Evolutionary conservation across 2,113 vertebrate species (phyloP).

Genomic region (Puntigrus tetrazona): DNA sequence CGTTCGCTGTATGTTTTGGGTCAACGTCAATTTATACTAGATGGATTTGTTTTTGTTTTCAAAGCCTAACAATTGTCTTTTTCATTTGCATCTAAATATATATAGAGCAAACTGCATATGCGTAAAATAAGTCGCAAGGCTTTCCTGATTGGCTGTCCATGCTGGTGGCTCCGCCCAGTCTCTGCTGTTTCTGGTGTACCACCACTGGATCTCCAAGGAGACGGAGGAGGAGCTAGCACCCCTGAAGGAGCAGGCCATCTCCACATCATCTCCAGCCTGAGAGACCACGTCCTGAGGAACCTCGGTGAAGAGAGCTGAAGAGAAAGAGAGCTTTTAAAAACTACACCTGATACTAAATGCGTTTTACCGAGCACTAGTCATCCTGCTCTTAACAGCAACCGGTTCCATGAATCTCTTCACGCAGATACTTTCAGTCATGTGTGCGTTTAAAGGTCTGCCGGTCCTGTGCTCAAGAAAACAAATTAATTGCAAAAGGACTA

Average conservation of each 20-base stretch:
- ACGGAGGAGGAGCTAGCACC: constrained; percentile 88
- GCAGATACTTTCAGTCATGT: not conserved
- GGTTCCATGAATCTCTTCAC: not conserved
- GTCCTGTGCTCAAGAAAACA: not conserved
- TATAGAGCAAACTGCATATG: too few species aligned
- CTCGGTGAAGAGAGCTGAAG: constrained; percentile 91
- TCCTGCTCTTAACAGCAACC: not conserved
- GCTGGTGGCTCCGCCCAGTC: constrained; percentile 82
- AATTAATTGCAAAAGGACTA: constrained; percentile 11
- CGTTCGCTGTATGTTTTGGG: too few species aligned
- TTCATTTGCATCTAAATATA: too few species aligned
- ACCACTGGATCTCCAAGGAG: constrained; percentile 98
- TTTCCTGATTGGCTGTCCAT: constrained; percentile 81
- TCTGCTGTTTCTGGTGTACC: constrained; percentile 86
- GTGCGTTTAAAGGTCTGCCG: not conserved
- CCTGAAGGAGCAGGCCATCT: constrained; percentile 97
- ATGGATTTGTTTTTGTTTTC: too few species aligned
- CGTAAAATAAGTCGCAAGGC: too few species aligned
- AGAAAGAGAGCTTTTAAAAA: not conserved
- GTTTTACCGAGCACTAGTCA: not conserved
- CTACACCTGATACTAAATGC: not conserved
- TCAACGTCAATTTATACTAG: too few species aligned
- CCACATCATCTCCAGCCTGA: constrained; percentile 87
- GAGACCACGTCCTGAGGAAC: constrained; percentile 88
- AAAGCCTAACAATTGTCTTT: too few species aligned